phyloP scores from a whole-genome alignment of 2,888 invertebrate species.

The Calliphora vomitoria region DNA sequence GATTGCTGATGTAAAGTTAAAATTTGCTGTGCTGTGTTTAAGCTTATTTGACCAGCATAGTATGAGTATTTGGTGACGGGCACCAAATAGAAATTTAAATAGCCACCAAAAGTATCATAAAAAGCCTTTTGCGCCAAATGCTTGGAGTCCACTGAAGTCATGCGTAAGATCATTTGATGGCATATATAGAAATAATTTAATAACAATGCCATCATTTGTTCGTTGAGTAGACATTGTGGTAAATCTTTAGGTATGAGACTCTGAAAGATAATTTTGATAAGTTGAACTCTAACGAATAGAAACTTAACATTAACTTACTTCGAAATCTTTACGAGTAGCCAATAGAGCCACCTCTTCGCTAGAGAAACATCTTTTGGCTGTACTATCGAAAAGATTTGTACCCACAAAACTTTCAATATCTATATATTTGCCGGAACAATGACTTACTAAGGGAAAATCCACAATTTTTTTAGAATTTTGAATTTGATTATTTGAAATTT shows the following conservation, averaged over 20 bases:
- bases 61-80: conserved; percentile 82
- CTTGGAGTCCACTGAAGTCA: conserved; percentile 75
- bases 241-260: conserved; percentile 80
- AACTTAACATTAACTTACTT: conserved; percentile 74
- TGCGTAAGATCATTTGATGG: conserved; percentile 79
- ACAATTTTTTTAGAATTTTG: background rate
- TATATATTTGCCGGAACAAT: conserved; percentile 4
- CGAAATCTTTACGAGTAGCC: conserved; percentile 82
- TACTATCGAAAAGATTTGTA: conserved; percentile 81
- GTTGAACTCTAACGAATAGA: no score
- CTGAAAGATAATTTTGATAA: conserved; percentile 72
- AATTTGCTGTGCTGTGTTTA: conserved; percentile 79
- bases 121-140: conserved; percentile 79
- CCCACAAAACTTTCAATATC: conserved; percentile 80
- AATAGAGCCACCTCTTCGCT: conserved; percentile 81
- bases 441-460: background rate
- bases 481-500: background rate
- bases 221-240: conserved; percentile 78
- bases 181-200: conserved; percentile 82
- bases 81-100: conserved; percentile 80
- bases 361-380: conserved; percentile 81
- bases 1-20: conserved; percentile 79
- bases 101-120: conserved; percentile 83
- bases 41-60: conserved; percentile 81
- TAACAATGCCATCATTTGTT: conserved; percentile 79